Evolutionary conservation across 2,113 vertebrate genomes (phyloP).

Genomic region (Lepus americanus): DNA sequence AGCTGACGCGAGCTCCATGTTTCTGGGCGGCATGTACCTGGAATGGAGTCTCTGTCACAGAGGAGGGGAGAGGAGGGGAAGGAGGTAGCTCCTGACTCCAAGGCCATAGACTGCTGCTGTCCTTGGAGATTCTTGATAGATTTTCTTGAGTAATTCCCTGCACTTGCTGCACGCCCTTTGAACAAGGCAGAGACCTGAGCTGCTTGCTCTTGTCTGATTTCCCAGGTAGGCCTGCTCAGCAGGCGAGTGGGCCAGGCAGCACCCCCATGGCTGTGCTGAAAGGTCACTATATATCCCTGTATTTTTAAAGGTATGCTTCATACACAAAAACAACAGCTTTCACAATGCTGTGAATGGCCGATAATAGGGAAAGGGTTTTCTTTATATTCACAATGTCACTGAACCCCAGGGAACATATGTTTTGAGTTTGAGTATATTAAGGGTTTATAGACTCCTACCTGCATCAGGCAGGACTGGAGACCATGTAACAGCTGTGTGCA

Average conservation of each 20-base stretch:
- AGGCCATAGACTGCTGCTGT: background rate
- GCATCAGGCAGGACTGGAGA: background rate
- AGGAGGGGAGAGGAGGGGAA: background rate
- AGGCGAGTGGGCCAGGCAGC: fast-evolving
- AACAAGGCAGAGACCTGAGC: background rate
- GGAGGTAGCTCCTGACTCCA: background rate
- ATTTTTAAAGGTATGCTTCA: background rate
- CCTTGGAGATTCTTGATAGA: background rate
- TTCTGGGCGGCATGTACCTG: background rate
- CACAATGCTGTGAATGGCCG: background rate
- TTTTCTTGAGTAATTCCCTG: background rate
- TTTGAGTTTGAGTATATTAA: background rate
- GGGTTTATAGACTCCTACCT: background rate
- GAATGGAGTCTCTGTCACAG: background rate
- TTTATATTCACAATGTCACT: background rate
- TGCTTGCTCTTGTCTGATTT: background rate
- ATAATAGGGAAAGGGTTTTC: background rate
- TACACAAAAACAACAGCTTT: background rate
- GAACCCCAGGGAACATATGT: background rate
- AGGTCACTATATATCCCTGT: background rate
- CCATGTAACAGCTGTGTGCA: background rate
- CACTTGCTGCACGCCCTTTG: background rate
- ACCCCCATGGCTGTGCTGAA: background rate
- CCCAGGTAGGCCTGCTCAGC: background rate
- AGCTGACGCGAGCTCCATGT: background rate